Percentiles rank a stretch among this genome's conserved stretches.
Conservation (phyloP, 2,113 vertebrate genomes). For the Calyptomena viridis region DNA sequence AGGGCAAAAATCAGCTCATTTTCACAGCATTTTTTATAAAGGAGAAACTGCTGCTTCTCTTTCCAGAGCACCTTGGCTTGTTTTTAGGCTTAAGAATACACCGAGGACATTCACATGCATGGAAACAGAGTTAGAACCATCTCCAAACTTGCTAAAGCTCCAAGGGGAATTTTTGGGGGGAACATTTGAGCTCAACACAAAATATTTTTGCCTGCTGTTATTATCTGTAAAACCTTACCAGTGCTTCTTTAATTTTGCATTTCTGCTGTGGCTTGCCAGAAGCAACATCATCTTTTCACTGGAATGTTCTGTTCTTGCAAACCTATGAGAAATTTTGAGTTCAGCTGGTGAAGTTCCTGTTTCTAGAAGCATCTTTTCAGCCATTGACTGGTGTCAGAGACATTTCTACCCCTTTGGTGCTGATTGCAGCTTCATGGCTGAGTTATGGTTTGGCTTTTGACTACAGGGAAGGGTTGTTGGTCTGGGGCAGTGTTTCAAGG, state of each 20-base stretch:
- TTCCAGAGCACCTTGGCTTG: not conserved
- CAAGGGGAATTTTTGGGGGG: fast-evolving
- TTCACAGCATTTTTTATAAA: not conserved
- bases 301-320: not conserved
- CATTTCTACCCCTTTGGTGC: not conserved
- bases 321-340: not conserved
- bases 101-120: not conserved
- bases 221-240: not conserved
- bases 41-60: not conserved
- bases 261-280: not conserved
- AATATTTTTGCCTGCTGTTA: not conserved
- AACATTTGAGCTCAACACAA: not conserved
- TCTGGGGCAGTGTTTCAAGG: slow-evolving; percentile 48
- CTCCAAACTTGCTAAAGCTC: not conserved
- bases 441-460: not conserved
- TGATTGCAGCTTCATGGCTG: not conserved
- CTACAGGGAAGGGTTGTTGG: not conserved
- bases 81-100: not conserved
- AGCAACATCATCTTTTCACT: not conserved
- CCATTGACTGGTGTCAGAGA: not conserved
- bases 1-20: not conserved
- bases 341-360: not conserved
- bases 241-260: not conserved
- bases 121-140: not conserved
- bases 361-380: not conserved